Evolutionary conservation across 2,888 invertebrate species (phyloP).

Genomic region (Dysmachus trigonus): DNA sequence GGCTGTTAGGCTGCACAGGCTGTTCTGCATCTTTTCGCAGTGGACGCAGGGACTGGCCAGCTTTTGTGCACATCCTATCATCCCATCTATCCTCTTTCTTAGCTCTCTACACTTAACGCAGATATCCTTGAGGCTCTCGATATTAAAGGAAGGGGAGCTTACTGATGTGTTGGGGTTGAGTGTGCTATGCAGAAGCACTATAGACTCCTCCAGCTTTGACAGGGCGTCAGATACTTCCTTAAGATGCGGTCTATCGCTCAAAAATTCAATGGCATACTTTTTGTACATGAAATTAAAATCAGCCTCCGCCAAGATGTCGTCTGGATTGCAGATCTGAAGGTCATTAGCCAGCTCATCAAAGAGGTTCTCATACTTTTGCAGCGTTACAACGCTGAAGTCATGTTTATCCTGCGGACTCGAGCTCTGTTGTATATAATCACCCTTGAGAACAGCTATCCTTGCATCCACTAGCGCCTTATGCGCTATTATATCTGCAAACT

Average conservation of each 20-base stretch:
- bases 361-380: constrained; percentile 60
- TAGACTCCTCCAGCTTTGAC: constrained; percentile 57
- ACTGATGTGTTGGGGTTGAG: constrained; percentile 54
- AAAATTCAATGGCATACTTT: constrained; percentile 57
- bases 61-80: constrained; percentile 60
- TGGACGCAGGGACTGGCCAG: constrained; percentile 63
- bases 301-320: constrained; percentile 59
- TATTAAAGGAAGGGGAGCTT: constrained; percentile 54
- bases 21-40: constrained; percentile 65
- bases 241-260: constrained; percentile 57
- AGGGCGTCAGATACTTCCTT: constrained; percentile 57
- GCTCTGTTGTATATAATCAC: constrained; percentile 62
- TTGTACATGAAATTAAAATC: constrained; percentile 61
- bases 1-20: constrained; percentile 61
- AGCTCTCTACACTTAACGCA: constrained; percentile 70
- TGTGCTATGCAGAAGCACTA: constrained; percentile 55
- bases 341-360: constrained; percentile 59
- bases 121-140: constrained; percentile 66
- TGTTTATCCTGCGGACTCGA: background rate
- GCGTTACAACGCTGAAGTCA: constrained; percentile 54
- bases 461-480: constrained; percentile 82
- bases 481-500: constrained; percentile 76
- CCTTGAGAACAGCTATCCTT: constrained; percentile 74
- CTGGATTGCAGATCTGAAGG: constrained; percentile 57
- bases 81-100: constrained; percentile 67